Evolutionary conservation across 2,113 vertebrate genomes (phyloP).

Genomic region (Willisornis vidua): DNA sequence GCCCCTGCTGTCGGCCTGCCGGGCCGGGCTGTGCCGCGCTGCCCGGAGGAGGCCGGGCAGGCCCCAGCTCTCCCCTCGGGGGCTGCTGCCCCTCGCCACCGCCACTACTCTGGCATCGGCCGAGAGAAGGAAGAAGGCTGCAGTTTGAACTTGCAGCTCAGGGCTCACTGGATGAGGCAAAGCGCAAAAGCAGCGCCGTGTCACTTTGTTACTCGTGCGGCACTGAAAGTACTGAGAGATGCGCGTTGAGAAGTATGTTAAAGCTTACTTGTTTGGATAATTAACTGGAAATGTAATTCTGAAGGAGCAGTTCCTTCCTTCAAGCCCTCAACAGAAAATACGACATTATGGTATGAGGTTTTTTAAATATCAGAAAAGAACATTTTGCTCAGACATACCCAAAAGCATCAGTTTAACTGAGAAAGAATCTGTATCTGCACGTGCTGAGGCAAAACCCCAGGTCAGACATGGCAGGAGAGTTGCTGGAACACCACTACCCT

Average conservation of each 20-base stretch:
- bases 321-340: background rate
- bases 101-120: rapidly evolving
- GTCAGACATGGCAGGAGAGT: rapidly evolving
- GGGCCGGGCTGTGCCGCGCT: background rate
- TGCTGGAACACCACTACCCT: background rate
- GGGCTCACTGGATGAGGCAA: rapidly evolving
- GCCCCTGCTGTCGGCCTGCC: no score
- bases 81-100: rapidly evolving
- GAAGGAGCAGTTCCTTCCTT: background rate
- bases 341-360: no score
- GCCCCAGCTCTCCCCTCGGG: no score
- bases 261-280: background rate
- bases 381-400: background rate
- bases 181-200: background rate
- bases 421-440: background rate
- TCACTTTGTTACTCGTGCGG: background rate
- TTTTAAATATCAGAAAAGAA: background rate
- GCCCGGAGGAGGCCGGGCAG: background rate
- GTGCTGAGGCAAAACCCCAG: background rate
- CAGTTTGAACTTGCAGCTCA: rapidly evolving
- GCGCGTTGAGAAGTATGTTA: rapidly evolving
- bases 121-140: rapidly evolving
- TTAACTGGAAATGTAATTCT: background rate
- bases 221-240: background rate
- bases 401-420: background rate